Evolutionary conservation across 1,140 invertebrate species (phyloP), one percentile per base, ranked within the genome.

Genomic region (Danaus melanippus): DNA sequence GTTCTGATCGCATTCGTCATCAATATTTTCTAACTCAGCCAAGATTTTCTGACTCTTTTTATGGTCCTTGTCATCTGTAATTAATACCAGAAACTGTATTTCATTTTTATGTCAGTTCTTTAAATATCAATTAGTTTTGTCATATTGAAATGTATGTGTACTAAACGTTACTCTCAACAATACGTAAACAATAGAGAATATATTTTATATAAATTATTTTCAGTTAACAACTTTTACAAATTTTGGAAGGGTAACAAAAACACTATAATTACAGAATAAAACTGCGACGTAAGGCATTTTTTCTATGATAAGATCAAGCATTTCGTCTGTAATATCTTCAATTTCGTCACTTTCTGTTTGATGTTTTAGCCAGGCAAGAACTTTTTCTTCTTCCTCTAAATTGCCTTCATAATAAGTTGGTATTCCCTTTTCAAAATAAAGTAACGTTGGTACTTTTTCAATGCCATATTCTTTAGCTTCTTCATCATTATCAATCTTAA

Each of bases 361-460:
- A 62, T 95, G 90, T 64, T 93, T 92, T 5, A 98, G 89, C 96
- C 96, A 98, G 63, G 92, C 91, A 1, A 97, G 83, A 8, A 97
- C 94, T 83, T 95, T 94, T 54, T 97, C 94, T 82, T 97, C 95
- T 67, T 97, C 95, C 83, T 96, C 95, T 54, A 97, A 86, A 81
- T 97, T 95, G 63, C 96, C 96, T 84, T 96, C 94, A 79, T 96
- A 97, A 39, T 95, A 86, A 17, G 92, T 95, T 69, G 92, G 95
- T 82, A 97, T 96, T 50, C 94, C 93, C 76, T 95, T 95, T 87
- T 97, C 95, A 85, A 97, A 97, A 80, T 97, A 97, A 46, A 97
- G 89, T 48, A 97, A 88, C 58, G 92, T 91, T 52, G 95, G 95
- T 59, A 95, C 89, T 79, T 94, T 94, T 71, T 96, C 94, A 69